Percentiles rank a stretch among this genome's conserved stretches.
Evolutionary conservation across 2,888 invertebrate genomes (phyloP).

Genomic region (Ariolimax columbianus): DNA sequence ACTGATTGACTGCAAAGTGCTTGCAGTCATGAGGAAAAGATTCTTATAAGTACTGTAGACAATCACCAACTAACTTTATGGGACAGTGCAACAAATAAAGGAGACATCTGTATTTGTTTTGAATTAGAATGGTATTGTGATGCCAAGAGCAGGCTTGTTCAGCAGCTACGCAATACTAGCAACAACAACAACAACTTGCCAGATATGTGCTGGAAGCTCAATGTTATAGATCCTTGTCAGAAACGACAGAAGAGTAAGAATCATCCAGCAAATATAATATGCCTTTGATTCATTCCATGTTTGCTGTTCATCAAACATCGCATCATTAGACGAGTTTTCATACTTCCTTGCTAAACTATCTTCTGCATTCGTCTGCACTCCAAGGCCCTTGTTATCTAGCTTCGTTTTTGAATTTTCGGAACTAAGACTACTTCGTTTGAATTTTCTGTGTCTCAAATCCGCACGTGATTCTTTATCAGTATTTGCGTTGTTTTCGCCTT

Average conservation of each 20-base stretch:
- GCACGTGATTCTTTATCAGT: not conserved
- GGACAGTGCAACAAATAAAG: too few species aligned
- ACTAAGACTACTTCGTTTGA: not conserved
- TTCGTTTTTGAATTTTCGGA: not conserved
- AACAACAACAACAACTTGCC: too few species aligned
- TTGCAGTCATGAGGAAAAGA: too few species aligned
- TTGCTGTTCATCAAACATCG: conserved; percentile 25
- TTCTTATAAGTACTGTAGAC: too few species aligned
- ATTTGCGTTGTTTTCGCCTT: not conserved
- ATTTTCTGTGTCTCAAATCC: conserved; percentile 21
- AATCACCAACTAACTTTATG: too few species aligned
- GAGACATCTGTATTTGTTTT: too few species aligned
- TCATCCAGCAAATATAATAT: conserved; percentile 55
- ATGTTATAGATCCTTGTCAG: conserved; percentile 92
- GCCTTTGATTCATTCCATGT: conserved; percentile 12
- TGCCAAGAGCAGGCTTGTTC: too few species aligned
- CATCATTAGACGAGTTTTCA: not conserved
- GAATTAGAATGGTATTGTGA: too few species aligned
- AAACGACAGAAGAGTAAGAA: conserved; percentile 81
- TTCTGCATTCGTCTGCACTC: not conserved
- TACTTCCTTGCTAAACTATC: not conserved
- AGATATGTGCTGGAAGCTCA: conserved; percentile 93
- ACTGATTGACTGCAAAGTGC: too few species aligned
- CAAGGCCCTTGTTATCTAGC: not conserved
- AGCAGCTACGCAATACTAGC: too few species aligned